Percentiles rank a stretch among this genome's conserved stretches.
Conservation (phyloP, 2,113 vertebrate species). For the Australoheros scitulus region DNA sequence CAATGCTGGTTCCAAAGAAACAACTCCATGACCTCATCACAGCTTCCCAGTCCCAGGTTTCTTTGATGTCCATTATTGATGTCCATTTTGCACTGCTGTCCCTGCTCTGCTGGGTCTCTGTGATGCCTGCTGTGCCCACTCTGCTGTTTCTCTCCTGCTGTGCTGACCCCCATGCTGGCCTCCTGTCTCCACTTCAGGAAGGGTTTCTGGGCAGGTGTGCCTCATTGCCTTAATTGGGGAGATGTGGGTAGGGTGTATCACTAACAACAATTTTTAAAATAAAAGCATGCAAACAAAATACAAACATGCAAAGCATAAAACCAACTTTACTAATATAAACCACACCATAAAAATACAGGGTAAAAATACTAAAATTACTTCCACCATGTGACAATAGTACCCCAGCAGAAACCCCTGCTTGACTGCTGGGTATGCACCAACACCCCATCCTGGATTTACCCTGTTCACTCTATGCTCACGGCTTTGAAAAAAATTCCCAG, state of each 20-base stretch:
- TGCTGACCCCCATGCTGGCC: background rate
- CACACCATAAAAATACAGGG: background rate
- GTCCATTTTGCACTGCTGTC: background rate
- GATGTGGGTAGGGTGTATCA: background rate
- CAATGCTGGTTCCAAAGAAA: background rate
- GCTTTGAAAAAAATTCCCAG: background rate
- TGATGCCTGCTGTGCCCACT: background rate
- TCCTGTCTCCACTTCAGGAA: background rate
- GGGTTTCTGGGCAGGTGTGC: background rate
- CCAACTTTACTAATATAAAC: background rate
- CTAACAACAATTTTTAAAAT: background rate
- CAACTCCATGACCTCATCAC: background rate
- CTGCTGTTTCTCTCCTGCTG: background rate
- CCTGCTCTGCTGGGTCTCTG: background rate
- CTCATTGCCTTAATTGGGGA: conserved; percentile 1
- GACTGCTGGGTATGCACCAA: background rate
- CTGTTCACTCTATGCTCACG: background rate
- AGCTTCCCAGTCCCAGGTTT: background rate
- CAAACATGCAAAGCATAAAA: background rate
- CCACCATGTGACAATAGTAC: background rate
- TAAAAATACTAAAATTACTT: background rate
- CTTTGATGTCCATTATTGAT: background rate
- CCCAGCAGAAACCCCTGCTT: background rate
- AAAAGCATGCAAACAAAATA: background rate
- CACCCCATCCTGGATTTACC: background rate